phyloP scores from a whole-genome alignment of 1,140 invertebrate species.

The Antheraea mylitta region DNA sequence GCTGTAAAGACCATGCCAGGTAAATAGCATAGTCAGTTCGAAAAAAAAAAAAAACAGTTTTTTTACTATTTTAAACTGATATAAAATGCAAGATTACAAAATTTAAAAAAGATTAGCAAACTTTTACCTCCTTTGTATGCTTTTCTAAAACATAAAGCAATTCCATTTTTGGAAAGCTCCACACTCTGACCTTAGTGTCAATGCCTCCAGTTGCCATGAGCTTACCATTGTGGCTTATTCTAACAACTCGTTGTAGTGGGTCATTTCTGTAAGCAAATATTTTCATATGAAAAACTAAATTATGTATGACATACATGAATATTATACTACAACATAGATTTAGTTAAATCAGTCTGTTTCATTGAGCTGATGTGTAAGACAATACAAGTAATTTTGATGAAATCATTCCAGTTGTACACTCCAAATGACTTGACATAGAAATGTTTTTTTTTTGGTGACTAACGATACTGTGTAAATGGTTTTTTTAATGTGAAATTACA shows the following conservation, averaged over 20 bases:
- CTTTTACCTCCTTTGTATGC: conserved; percentile 69
- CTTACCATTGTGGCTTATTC: conserved; percentile 87
- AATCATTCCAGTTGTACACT: no score
- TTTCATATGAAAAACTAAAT: not conserved
- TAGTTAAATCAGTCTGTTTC: no score
- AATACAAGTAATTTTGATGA: no score
- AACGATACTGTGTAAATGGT: no score
- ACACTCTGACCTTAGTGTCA: conserved; percentile 92
- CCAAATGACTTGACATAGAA: no score
- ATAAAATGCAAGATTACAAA: conserved; percentile 5
- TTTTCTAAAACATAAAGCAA: conserved; percentile 83
- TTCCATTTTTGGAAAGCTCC: conserved; percentile 91
- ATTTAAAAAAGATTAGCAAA: not conserved
- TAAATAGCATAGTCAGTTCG: no score
- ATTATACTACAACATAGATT: no score
- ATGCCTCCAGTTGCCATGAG: conserved; percentile 94
- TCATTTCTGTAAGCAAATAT: conserved; percentile 79
- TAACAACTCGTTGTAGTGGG: conserved; percentile 91
- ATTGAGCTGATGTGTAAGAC: no score
- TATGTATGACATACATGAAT: not conserved
- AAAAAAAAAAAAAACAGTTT: no score
- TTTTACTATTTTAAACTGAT: not conserved
- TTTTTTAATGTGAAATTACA: no score
- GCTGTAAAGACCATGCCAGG: no score
- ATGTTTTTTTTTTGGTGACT: no score